Evolutionary conservation across 2,888 invertebrate genomes (phyloP), one percentile per base, ranked within the genome.

Genomic region (Harpalus rufipes): DNA sequence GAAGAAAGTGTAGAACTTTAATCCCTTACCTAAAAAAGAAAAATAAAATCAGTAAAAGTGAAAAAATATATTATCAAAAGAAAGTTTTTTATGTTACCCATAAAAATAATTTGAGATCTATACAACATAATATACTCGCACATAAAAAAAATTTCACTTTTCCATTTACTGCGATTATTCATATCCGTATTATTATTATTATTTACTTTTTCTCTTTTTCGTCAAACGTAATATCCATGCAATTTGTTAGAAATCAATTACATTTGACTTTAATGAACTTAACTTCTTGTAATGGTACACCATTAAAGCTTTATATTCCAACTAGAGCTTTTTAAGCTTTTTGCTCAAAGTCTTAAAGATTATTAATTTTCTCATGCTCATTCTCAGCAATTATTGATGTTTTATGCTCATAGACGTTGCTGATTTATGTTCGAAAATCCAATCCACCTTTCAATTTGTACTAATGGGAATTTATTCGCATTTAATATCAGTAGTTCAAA

Each of bases 11-110:
- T 32, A 32, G 0, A 32, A 32, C 32, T 32, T 32, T n/a, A n/a
- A 32, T 32, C 6, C 32, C 61, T 63, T 21, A 63, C 61, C 61
- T 63, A 16, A 5, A 63, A 63, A 18, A 63, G 61, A 63, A 63
- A 63, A 18, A 63, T 10, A 63, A 18, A 21, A 25, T 21, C 16
- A 59, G 16, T 59, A 59, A 59, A n/a, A 59, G 32, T 32, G 32
- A 32, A 3, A 32, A 32, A 32, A 32, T 32, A 32, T 32, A 32
- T 32, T 32, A 32, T 32, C 32, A 32, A 32, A 32, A 32, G 32
- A 32, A 32, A 32, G 32, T 32, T 32, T 32, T 32, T 32, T 32
- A 32, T 32, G 32, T 1, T 32, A 5, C 3, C 32, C 32, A 32
- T 32, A 32, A 32, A 32, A 32, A 32, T 32, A 32, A 32, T 5